These are phyloP conservation scores for Drosophila lini DNA, from an alignment of 1,140 invertebrate genomes.

Conservation along the genomic window DNA sequence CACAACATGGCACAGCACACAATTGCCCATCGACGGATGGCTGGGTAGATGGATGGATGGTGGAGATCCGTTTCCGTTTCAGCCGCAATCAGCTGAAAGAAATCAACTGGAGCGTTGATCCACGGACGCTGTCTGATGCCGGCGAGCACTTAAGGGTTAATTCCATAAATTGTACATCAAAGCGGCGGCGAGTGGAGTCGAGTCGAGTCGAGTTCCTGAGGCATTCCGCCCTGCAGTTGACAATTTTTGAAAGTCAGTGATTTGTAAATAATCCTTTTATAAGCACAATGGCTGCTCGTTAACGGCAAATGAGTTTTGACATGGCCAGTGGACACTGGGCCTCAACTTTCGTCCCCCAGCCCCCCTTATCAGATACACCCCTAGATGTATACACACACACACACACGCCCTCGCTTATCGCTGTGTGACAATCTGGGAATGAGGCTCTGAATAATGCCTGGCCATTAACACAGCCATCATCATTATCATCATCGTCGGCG, in stretches of 20 bases:
- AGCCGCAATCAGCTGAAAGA: constrained; percentile 77
- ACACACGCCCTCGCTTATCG: constrained; percentile 43
- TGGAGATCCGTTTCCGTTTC: constrained; percentile 62
- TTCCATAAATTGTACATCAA: constrained; percentile 83
- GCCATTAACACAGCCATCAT: constrained; percentile 74
- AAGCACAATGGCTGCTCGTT: constrained; percentile 79
- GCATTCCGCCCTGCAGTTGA: constrained; percentile 80
- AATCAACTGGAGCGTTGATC: constrained; percentile 67
- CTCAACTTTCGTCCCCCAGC: neutral
- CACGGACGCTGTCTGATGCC: constrained; percentile 54
- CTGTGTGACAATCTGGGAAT: constrained; percentile 74
- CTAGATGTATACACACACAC: constrained; percentile 21
- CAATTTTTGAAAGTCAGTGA: constrained; percentile 83
- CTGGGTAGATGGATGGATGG: constrained; percentile 13
- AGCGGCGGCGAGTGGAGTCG: constrained; percentile 27
- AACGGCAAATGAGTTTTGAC: constrained; percentile 81
- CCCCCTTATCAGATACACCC: constrained; percentile 27
- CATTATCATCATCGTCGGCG: constrained; percentile 25
- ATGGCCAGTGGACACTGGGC: constrained; percentile 64
- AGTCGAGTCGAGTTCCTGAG: constrained; percentile 20
- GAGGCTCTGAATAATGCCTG: constrained; percentile 79
- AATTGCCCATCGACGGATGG: constrained; percentile 46
- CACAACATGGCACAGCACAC: constrained; percentile 59
- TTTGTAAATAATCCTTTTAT: constrained; percentile 83
- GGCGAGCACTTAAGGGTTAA: constrained; percentile 78